Base-by-base conservation (phyloP, 2,797 vertebrate species). In the Bryconaethiops microstoma region DNA sequence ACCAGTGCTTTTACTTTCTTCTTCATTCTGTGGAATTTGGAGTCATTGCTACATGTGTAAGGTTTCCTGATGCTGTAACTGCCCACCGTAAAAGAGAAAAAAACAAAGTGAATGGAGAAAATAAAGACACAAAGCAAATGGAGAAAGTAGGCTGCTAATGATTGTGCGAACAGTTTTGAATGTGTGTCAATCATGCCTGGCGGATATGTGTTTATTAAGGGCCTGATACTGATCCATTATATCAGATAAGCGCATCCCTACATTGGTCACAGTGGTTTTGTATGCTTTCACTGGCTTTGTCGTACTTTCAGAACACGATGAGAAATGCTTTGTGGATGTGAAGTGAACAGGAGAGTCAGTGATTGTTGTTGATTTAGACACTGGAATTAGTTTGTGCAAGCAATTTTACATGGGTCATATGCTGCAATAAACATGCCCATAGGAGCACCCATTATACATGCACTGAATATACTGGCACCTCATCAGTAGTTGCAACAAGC, bases 401-500 rank as follows among this genome's bases (percentile, higher is more conserved):
- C 50, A 55, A 50, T 50, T 69, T 25, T 29, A 16, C 42, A 48
- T 48, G 40, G 67, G n/a, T 69, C 67, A 67, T 21, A n/a, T 69
- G 10, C 65, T 13, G 45, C 42, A 7, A 8, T 45, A 12, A 48
- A 40, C n/a, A 8, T n/a, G 16, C 0, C 19, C 9, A 48, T 12
- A 25, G 45, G 39, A 68, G 39, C 64, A 69, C 12, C 10, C 65
- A 48, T 2, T 21, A 23, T 29, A 62, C 21, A 13, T 62, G 23
- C 4, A 25, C 0, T 62, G 4, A 62, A 62, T 62, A 62, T 23
- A 13, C n/a, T 48, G 67, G 19, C 65, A 69, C 13, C 40, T 69
- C n/a, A 12, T 45, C 45, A n/a, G 12, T 14, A 69, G n/a, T 12
- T 23, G n/a, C 67, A 48, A n/a, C 40, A 23, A 48, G 67, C 42